Evolutionary conservation across 2,888 invertebrate genomes (phyloP), one percentile per base, ranked within the genome.

Genomic region (Chesias legatella): DNA sequence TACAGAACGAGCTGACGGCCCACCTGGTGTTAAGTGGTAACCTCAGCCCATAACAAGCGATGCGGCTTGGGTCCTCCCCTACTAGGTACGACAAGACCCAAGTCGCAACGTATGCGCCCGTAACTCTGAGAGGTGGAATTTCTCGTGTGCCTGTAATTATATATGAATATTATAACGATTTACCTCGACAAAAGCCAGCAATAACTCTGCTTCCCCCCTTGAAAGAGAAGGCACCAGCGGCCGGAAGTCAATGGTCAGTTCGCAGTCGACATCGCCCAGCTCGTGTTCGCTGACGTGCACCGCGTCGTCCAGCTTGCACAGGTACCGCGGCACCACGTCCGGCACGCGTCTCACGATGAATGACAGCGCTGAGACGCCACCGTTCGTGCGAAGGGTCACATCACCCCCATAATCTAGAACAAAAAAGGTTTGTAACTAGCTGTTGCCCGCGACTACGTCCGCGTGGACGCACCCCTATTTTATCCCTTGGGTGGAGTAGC

Each of bases 271-370:
- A 58, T 96, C 95, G 0, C 95, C 95, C 11, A 95, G 88, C 68
- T 96, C 95, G 60, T 95, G 95, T 61, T 95, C 95, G 60, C 94
- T 94, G 5, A 94, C 89, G 53, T 92, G 92, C 7, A 95, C 93
- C 0, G 94, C 92, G 23, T 92, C 90, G 58, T 95, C 94, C 28
- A 95, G 89, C 66, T 94, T 93, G 30, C 90, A 79, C 33, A 93
- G 75, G 36, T 94, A 90, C 34, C 93, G 91, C 0, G 94, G 93
- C 27, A 95, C 89, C 3, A 95, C 94, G 53, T 95, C 94, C 0
- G 96, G 95, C 0, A 95, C 95, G 51, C 95, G 90, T n/a, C 95
- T 90, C 1, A 95, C 93, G 39, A 96, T 94, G 58, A 95, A 95
- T 7, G 94, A 93, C 7, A 96, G 72, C 0, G 93, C 95, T 0